Percentiles rank a stretch among this genome's conserved stretches.
These are phyloP conservation scores for Hemichromis elongatus DNA, from an alignment of 2,113 vertebrate genomes.

Conservation along the genomic window DNA sequence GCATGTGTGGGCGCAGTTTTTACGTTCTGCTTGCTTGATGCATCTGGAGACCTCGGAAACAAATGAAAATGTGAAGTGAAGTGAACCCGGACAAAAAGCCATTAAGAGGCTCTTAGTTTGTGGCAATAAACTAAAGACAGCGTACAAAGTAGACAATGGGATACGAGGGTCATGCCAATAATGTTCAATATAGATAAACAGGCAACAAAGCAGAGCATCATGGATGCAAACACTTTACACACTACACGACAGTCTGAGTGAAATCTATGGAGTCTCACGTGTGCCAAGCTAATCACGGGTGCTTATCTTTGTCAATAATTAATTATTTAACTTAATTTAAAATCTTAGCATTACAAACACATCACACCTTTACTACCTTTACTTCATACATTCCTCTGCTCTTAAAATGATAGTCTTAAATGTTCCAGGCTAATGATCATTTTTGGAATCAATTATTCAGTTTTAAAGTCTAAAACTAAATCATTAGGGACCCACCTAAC, in stretches of 20 bases:
- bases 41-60: neutral
- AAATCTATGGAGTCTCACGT: neutral
- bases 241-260: neutral
- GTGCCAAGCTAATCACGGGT: neutral
- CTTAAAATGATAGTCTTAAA: too few relatives aligned
- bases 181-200: neutral
- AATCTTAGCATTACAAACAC: neutral
- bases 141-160: neutral
- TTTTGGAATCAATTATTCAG: neutral
- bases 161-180: neutral
- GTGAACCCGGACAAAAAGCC: neutral
- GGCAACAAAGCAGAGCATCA: neutral
- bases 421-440: accelerated
- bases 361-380: neutral
- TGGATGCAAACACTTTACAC: neutral
- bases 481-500: neutral
- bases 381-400: neutral
- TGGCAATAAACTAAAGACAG: neutral
- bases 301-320: neutral
- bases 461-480: neutral
- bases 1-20: neutral
- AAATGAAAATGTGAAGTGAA: neutral
- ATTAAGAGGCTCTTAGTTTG: neutral
- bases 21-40: neutral
- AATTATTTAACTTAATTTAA: neutral